Evolutionary conservation across 2,113 vertebrate genomes (phyloP), one percentile per base, ranked within the genome.

Genomic region (Platysteira castanea): DNA sequence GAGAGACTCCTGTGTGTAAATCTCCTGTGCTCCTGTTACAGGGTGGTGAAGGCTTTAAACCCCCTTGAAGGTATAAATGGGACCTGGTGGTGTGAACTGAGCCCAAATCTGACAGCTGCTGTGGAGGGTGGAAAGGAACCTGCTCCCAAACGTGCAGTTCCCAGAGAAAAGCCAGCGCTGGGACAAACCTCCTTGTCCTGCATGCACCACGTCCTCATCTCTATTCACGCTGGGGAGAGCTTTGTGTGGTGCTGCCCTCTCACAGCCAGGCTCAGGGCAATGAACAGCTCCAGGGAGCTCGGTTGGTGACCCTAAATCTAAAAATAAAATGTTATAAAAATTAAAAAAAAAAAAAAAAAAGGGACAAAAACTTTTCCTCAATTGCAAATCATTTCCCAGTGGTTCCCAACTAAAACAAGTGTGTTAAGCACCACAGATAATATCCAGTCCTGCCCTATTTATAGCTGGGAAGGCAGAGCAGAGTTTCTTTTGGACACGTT

Each of bases 161-260:
- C 76, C n/a, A 67, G 42, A 24, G 61, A 39, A 68, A 50, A 87
- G 19, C 39, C 79, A 73, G 2, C 6, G 33, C 39, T 15, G 77
- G 61, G 53, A 49, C 53, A 61, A 61, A 19, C 7, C 26, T 31
- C 1, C 1, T 11, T 46, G 54, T 50, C 41, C 47, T 57, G 27
- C 15, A 13, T 57, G 27, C 15, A 13, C 23, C 33, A 1, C 1
- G 0, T 71, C 9, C 11, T 35, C 7, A 1, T 20, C 39, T 15
- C 59, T 50, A 17, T 24, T 46, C 4, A 52, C 28, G 12, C 0
- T 26, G 31, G 28, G 67, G 52, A 53, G 27, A 21, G 39, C 17
- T 88, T 39, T 50, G 35, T 64, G 65, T 61, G 56, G 6, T 78
- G 70, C 46, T 78, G 37, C 24, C 56, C 52, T 85, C 57, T 27